phyloP scores from a whole-genome alignment of 2,888 invertebrate genomes.

The Phalera bucephala region DNA sequence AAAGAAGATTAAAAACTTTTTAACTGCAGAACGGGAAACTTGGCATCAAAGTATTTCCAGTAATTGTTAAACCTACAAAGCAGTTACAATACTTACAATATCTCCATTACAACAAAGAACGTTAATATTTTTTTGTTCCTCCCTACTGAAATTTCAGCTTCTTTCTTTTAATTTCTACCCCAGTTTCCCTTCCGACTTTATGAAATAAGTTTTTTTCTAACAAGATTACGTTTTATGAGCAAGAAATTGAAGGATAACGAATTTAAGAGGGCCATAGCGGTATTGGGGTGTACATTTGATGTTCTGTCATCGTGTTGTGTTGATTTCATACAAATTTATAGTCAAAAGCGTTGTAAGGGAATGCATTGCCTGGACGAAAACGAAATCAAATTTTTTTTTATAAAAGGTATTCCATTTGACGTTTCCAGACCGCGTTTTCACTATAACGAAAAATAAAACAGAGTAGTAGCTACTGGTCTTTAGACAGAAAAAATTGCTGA shows the following conservation, averaged over 20 bases:
- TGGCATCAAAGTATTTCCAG: constrained; percentile 17
- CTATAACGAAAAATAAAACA: too few relatives aligned
- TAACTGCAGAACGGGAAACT: constrained; percentile 27
- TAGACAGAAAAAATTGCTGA: too few relatives aligned
- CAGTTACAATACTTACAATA: constrained; percentile 46
- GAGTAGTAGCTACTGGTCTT: too few relatives aligned
- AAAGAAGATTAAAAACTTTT: constrained; percentile 28
- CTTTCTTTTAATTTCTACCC: constrained; percentile 64
- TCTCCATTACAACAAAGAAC: constrained; percentile 61
- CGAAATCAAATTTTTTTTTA: too few relatives aligned
- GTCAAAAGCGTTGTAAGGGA: too few relatives aligned
- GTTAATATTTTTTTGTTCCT: constrained; percentile 52
- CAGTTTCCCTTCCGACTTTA: constrained; percentile 55
- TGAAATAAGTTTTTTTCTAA: constrained; percentile 78
- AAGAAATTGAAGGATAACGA: constrained; percentile 75
- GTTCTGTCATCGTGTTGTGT: not conserved
- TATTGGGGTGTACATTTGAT: constrained; percentile 15
- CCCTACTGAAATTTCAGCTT: constrained; percentile 38
- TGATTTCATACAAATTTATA: too few relatives aligned
- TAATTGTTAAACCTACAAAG: constrained; percentile 62
- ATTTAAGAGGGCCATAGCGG: constrained; percentile 49
- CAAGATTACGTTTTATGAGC: constrained; percentile 77
- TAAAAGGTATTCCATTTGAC: too few relatives aligned
- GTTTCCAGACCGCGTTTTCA: too few relatives aligned
- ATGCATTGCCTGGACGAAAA: too few relatives aligned